Evolutionary conservation across 2,888 invertebrate species (phyloP).

Genomic region (Disparrhopalites patrizii): DNA sequence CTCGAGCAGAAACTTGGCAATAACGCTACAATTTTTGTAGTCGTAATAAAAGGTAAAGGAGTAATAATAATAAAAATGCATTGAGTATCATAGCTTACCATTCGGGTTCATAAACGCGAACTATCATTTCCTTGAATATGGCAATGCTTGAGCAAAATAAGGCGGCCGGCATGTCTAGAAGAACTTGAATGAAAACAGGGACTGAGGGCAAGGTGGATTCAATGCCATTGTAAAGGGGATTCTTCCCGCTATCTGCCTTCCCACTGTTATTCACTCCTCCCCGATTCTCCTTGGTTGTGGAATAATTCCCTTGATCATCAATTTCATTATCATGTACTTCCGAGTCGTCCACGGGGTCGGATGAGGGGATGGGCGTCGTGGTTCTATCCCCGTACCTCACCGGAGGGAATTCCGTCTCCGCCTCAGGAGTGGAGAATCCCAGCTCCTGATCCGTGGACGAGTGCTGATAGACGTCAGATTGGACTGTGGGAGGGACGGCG

Average conservation of each 20-base stretch:
- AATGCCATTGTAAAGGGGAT: background rate
- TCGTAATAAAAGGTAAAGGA: too few species aligned
- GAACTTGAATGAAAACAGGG: slow-evolving; percentile 41
- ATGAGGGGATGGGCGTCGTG: slow-evolving; percentile 16
- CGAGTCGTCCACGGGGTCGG: background rate
- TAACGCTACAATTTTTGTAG: too few species aligned
- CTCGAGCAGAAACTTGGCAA: too few species aligned
- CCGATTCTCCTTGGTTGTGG: background rate
- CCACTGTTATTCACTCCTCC: background rate
- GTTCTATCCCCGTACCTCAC: background rate
- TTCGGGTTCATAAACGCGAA: slow-evolving; percentile 39
- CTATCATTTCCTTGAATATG: slow-evolving; percentile 45
- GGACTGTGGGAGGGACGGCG: background rate
- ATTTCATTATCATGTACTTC: slow-evolving; percentile 13
- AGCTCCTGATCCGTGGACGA: slow-evolving; percentile 25
- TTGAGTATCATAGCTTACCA: slow-evolving; percentile 37
- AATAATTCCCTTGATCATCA: background rate
- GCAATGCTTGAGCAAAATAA: slow-evolving; percentile 37
- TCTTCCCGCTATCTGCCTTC: background rate
- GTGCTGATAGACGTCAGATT: background rate
- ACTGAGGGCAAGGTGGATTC: slow-evolving; percentile 20
- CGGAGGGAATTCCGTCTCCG: slow-evolving; percentile 38
- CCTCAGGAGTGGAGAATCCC: slow-evolving; percentile 35
- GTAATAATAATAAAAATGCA: too few species aligned
- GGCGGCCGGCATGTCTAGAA: slow-evolving; percentile 38